Conservation (phyloP, 2,113 vertebrate genomes). For the Phycodurus eques region DNA sequence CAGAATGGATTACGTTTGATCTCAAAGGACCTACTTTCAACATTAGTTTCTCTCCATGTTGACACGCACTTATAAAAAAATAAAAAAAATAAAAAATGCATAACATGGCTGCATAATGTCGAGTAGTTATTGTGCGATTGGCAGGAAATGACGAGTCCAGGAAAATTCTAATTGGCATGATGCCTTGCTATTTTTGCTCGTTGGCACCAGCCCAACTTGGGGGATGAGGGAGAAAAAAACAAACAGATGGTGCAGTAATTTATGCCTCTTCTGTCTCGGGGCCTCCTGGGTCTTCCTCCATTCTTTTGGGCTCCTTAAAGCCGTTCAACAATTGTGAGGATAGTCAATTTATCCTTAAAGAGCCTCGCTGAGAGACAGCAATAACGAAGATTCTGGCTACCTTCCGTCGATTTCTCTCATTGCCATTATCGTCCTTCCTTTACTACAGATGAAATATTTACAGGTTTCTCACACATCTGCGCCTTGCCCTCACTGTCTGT, state of each 20-base stretch:
- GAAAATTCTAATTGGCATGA: slow-evolving; percentile 44
- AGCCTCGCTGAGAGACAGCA: slow-evolving; percentile 20
- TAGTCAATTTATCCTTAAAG: slow-evolving; percentile 19
- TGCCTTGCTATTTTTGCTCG: slow-evolving; percentile 21
- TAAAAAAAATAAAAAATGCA: too few species aligned
- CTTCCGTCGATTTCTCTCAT: slow-evolving; percentile 16
- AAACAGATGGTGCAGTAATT: slow-evolving; percentile 14
- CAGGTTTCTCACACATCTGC: slow-evolving; percentile 12
- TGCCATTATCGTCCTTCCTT: slow-evolving; percentile 9
- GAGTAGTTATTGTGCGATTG: slow-evolving; percentile 25
- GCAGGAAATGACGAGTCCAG: slow-evolving; percentile 35
- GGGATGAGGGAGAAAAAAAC: slow-evolving; percentile 3
- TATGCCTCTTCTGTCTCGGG: slow-evolving; percentile 10
- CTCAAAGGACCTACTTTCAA: too few species aligned
- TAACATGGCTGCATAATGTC: slow-evolving; percentile 1
- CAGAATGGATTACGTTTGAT: neutral
- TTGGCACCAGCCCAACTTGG: slow-evolving; percentile 16
- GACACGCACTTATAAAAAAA: neutral
- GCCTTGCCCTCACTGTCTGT: neutral
- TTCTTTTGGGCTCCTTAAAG: slow-evolving; percentile 3
- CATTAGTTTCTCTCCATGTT: too few species aligned
- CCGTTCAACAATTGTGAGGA: slow-evolving; percentile 27
- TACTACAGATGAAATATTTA: slow-evolving; percentile 1
- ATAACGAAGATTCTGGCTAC: slow-evolving; percentile 10
- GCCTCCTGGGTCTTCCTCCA: slow-evolving; percentile 25